Conservation (phyloP, 2,113 vertebrate species). For the Tachuris rubrigastra region DNA sequence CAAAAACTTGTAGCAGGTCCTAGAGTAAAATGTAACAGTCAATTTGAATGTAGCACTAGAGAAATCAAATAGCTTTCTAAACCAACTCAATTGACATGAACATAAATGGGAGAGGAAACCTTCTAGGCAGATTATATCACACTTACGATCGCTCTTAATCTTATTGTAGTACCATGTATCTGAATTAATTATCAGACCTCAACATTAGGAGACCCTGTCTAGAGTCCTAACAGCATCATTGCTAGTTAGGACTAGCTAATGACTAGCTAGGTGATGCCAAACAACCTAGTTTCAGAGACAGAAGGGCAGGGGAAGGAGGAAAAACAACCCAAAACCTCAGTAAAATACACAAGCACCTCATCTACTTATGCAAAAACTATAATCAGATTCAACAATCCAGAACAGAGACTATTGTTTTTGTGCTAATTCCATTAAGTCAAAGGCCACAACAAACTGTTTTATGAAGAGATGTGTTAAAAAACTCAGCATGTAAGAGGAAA, state of each 20-base stretch:
- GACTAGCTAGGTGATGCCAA: neutral
- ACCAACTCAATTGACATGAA: neutral
- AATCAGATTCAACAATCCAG: neutral
- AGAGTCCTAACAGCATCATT: neutral
- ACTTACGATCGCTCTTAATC: neutral
- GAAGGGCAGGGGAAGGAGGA: neutral
- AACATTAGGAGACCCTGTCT: neutral
- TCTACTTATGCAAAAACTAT: neutral
- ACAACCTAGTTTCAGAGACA: neutral
- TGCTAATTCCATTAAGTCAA: neutral
- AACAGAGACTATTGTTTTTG: neutral
- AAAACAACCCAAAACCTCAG: neutral
- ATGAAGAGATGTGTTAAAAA: neutral
- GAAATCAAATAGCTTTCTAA: neutral
- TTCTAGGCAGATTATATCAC: neutral
- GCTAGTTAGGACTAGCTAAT: no score
- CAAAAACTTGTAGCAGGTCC: neutral
- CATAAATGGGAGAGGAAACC: neutral
- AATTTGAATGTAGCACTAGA: neutral
- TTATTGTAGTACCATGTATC: neutral
- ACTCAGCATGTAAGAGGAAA: neutral
- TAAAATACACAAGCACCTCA: neutral
- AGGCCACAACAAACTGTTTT: neutral
- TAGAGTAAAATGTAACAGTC: neutral
- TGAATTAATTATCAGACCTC: neutral